phyloP scores from a whole-genome alignment of 53 echinoderm and acorn worm genomes.

The Pentamera pediparva region DNA sequence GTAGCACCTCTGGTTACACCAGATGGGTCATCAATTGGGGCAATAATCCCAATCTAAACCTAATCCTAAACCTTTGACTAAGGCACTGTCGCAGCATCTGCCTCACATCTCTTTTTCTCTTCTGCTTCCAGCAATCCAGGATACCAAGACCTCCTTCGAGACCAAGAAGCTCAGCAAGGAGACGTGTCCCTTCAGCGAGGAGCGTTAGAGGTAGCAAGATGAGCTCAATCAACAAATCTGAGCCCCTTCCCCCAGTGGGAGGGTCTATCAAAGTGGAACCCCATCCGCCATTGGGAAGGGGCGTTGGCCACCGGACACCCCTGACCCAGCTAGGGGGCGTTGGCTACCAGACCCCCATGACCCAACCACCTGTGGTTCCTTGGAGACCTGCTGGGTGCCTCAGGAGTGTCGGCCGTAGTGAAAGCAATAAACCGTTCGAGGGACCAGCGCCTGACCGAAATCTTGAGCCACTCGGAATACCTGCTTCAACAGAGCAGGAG shows the following conservation, averaged over 20 bases:
- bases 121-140: slow-evolving; percentile 53
- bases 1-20: background rate
- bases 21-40: background rate
- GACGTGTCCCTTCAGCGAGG: slow-evolving; percentile 48
- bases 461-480: too few relatives aligned
- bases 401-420: too few relatives aligned
- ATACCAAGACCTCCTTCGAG: slow-evolving; percentile 66
- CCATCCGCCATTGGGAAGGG: background rate
- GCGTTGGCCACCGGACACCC: background rate
- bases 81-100: too few relatives aligned
- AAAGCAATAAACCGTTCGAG: too few relatives aligned
- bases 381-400: background rate
- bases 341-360: too few relatives aligned
- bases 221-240: slow-evolving; percentile 68
- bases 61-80: too few relatives aligned
- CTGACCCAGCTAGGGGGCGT: too few relatives aligned
- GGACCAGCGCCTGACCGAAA: too few relatives aligned
- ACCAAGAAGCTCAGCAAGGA: slow-evolving; percentile 66
- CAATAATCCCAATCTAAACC: too few relatives aligned
- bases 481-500: background rate
- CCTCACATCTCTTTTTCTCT: background rate
- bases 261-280: slow-evolving; percentile 11
- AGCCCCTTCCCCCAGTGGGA: slow-evolving; percentile 69
- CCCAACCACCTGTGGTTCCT: too few relatives aligned
- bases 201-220: slow-evolving; percentile 35